Evolutionary conservation across 1,140 invertebrate species (phyloP).

Genomic region (Berghia stephanieae): DNA sequence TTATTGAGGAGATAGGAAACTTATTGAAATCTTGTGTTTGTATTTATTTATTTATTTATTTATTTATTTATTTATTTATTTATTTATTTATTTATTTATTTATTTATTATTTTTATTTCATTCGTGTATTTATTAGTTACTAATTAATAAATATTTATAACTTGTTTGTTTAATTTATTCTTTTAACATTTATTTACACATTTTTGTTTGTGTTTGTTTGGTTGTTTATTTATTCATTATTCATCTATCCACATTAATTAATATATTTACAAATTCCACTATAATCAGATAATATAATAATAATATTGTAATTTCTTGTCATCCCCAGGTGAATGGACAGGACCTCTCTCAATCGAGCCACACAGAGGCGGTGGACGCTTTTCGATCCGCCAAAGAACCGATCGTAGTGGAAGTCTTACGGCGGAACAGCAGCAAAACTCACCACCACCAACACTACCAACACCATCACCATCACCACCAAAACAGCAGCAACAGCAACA

Average conservation of each 20-base stretch:
- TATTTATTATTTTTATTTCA: no score
- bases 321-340: conserved; percentile 76
- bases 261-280: no score
- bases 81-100: no score
- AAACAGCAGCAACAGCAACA: conserved; percentile 5
- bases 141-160: not conserved
- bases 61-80: no score
- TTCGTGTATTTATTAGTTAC: no score
- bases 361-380: conserved; percentile 78
- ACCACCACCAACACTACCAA: conserved; percentile 4
- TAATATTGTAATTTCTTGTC: conserved; percentile 22
- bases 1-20: not conserved
- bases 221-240: not conserved
- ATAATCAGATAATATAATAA: not conserved
- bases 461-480: not conserved
- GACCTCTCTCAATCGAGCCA: conserved; percentile 75
- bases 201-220: not conserved
- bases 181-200: not conserved
- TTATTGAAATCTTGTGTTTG: no score
- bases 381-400: conserved; percentile 77
- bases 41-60: no score
- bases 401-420: conserved; percentile 78
- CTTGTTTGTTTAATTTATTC: not conserved
- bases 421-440: conserved; percentile 58
- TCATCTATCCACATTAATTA: not conserved